Evolutionary conservation across 1,140 invertebrate genomes (phyloP), one percentile per base, ranked within the genome.

Genomic region (Acromyrmex charruanus): DNA sequence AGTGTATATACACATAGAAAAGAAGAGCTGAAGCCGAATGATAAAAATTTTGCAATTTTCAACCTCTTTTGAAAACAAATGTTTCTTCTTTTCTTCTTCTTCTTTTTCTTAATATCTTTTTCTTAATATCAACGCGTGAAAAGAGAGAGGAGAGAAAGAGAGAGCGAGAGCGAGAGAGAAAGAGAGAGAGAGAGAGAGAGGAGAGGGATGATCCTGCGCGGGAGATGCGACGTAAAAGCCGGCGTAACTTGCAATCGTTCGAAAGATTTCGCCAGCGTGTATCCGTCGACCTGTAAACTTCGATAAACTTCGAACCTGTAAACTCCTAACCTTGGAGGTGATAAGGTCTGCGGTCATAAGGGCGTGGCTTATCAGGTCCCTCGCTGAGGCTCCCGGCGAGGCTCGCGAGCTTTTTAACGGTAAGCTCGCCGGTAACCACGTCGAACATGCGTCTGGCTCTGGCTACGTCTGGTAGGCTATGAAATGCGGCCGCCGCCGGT

Each of bases 241-340:
- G 55, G 72, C 75, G 80, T 80, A 44, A 87, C 74, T 85, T 79
- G 79, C 75, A 84, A 90, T 88, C 87, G 55, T 44, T n/a, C 31
- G 69, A 58, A 71, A 77, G 55, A 86, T 51, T 68, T 44, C 59
- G 81, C 49, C 49, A 16, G 31, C 51, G n/a, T 86, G 87, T 89
- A 89, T 55, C 90, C 92, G 87, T 25, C 91, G 91, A 92, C 90
- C 88, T 79, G 92, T 92, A 92, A 93, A 91, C 79, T 86, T 92
- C 88, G 92, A 93, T 93, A 93, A 93, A 90, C 88, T n/a, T n/a
- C n/a, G n/a, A n/a, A n/a, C n/a, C n/a, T n/a, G n/a, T n/a, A n/a
- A n/a, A n/a, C n/a, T n/a, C 90, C 89, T 82, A 85, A 59, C 51
- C 65, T 53, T 58, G 28, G n/a, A 16, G 39, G n/a, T 69, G 90